These are phyloP conservation scores for Acestrorhynchus altus DNA, from an alignment of 2,797 vertebrate genomes.

Conservation along the genomic window DNA sequence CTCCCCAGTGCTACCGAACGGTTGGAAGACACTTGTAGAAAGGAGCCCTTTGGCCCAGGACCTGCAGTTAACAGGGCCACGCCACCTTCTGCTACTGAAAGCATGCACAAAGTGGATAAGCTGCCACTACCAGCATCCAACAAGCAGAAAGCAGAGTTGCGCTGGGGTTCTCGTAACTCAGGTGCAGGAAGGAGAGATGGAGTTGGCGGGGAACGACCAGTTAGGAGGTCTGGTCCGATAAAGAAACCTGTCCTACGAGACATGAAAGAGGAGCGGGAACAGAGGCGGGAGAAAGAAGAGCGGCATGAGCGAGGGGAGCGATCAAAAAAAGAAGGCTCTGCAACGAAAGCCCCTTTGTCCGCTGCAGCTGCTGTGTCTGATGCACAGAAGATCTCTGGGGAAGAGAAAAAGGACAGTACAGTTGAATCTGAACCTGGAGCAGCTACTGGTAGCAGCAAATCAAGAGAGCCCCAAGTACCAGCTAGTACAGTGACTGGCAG, in stretches of 20 bases:
- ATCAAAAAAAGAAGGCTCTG: conserved; percentile 72
- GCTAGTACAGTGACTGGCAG: conserved; percentile 76
- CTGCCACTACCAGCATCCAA: conserved; percentile 73
- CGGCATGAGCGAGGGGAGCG: conserved; percentile 81
- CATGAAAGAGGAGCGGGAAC: conserved; percentile 97
- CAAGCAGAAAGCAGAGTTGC: conserved; percentile 93
- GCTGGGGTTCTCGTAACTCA: conserved; percentile 89
- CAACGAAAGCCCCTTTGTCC: conserved; percentile 63
- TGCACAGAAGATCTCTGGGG: conserved; percentile 71
- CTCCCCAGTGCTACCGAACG: conserved; percentile 83
- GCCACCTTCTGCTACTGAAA: conserved; percentile 77
- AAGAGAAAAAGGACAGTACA: conserved; percentile 79
- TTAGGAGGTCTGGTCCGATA: conserved; percentile 94
- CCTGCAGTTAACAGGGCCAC: conserved; percentile 74
- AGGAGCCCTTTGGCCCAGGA: conserved; percentile 83
- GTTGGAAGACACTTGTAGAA: conserved; percentile 85
- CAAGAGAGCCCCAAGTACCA: conserved; percentile 74
- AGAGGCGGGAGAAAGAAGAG: conserved; percentile 92
- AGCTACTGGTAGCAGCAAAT: conserved; percentile 57
- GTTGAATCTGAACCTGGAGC: conserved; percentile 64
- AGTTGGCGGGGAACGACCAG: conserved; percentile 83
- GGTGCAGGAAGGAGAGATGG: conserved; percentile 87
- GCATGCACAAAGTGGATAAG: conserved; percentile 89
- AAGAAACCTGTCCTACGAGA: conserved; percentile 97
- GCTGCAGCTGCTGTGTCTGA: conserved; percentile 70